These are phyloP conservation scores for Empis livida DNA, from an alignment of 2,888 invertebrate genomes.

Conservation along the genomic window DNA sequence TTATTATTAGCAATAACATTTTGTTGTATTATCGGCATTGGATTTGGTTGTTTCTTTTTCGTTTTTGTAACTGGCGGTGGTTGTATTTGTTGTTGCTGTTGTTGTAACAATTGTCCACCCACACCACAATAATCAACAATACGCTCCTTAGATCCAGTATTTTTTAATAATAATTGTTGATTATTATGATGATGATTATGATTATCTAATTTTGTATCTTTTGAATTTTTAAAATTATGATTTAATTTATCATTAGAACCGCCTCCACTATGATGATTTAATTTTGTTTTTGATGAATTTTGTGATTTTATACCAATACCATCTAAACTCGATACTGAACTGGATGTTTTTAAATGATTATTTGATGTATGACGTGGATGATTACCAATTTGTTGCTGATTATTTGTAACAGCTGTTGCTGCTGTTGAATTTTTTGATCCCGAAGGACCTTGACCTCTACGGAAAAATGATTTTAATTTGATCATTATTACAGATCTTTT, in stretches of 20 bases:
- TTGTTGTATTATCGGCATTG: slow-evolving; percentile 17
- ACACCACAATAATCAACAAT: slow-evolving; percentile 21
- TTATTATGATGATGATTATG: slow-evolving; percentile 37
- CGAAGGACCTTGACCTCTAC: slow-evolving; percentile 61
- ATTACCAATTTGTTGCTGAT: slow-evolving; percentile 14
- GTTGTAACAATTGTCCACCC: slow-evolving; percentile 6
- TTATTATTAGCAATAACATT: slow-evolving; percentile 13
- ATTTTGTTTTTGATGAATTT: slow-evolving; percentile 20
- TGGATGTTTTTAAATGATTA: slow-evolving; percentile 41
- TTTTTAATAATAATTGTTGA: slow-evolving; percentile 33
- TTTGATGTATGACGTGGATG: slow-evolving; percentile 1
- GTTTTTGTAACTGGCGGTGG: slow-evolving; percentile 16
- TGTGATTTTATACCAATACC: slow-evolving; percentile 40
- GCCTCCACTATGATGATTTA: slow-evolving; percentile 6
- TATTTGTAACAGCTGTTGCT: slow-evolving; percentile 7
- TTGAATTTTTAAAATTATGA: slow-evolving; percentile 21
- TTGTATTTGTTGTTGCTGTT: slow-evolving; percentile 16
- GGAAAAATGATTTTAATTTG: slow-evolving; percentile 84
- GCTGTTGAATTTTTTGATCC: slow-evolving; percentile 20
- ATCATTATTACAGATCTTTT: slow-evolving; percentile 55
- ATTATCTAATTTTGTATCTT: slow-evolving; percentile 14
- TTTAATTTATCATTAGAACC: slow-evolving; percentile 37
- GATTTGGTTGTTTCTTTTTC: slow-evolving; percentile 30
- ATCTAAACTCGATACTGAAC: slow-evolving; percentile 53
- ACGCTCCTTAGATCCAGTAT: slow-evolving; percentile 38